Conservation (phyloP, 2,888 invertebrate species). For the Gryllus longicercus region DNA sequence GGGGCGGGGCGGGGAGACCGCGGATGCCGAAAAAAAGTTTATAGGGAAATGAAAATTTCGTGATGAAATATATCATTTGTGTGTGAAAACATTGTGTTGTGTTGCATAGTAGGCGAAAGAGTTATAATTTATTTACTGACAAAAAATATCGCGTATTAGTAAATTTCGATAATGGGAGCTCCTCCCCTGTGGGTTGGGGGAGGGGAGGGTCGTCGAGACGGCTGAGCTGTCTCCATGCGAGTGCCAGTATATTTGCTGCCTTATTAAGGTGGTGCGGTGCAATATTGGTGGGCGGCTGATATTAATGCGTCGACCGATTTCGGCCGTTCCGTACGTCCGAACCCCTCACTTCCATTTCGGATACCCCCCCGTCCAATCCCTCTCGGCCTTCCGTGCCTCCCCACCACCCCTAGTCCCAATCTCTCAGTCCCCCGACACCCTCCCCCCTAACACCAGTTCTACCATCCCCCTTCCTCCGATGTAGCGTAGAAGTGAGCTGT, state of each 20-base stretch:
- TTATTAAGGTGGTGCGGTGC: conserved; percentile 20
- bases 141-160: conserved; percentile 36
- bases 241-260: conserved; percentile 19
- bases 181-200: neutral
- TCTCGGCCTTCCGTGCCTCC: neutral
- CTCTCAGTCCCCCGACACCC: neutral
- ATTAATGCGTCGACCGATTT: neutral
- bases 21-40: conserved; percentile 30
- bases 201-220: neutral
- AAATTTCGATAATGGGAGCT: conserved; percentile 35
- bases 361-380: neutral
- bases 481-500: neutral
- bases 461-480: neutral
- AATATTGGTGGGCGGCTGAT: neutral
- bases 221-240: neutral
- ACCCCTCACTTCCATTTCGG: neutral
- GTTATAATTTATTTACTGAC: conserved; percentile 32
- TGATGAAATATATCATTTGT: conserved; percentile 37
- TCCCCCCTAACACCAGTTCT: neutral
- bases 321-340: neutral
- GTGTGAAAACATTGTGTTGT: neutral
- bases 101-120: conserved; percentile 17
- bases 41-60: conserved; percentile 38
- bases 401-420: neutral
- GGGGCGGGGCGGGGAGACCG: conserved; percentile 22